phyloP scores from a whole-genome alignment of 2,888 invertebrate genomes.

The Euplagia quadripunctaria region DNA sequence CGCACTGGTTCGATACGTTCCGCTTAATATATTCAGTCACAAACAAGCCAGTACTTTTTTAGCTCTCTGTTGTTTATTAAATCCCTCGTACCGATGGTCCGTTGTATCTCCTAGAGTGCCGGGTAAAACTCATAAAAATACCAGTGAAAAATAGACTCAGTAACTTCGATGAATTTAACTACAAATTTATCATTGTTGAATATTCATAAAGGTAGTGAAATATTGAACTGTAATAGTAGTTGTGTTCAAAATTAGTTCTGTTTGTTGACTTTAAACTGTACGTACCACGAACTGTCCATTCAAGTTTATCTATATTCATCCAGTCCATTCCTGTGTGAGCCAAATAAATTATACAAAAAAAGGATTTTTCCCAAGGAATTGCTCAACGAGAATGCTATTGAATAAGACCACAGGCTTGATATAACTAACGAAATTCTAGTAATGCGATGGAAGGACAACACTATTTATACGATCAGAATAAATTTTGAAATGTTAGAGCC shows the following conservation, averaged over 20 bases:
- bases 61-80: slow-evolving; percentile 1
- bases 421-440: too few species aligned
- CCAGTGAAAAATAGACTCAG: not conserved
- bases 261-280: not conserved
- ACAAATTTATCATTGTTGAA: not conserved
- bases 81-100: not conserved
- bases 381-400: too few species aligned
- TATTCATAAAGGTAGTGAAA: not conserved
- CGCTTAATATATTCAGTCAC: not conserved
- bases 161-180: not conserved
- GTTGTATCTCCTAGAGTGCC: not conserved
- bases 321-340: not conserved
- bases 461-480: too few species aligned
- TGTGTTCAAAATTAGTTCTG: not conserved
- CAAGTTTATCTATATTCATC: too few species aligned
- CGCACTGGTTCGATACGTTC: not conserved
- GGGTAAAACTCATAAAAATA: not conserved
- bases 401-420: too few species aligned
- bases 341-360: not conserved
- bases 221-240: not conserved
- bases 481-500: too few species aligned
- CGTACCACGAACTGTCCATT: too few species aligned
- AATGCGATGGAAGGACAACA: too few species aligned
- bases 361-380: too few species aligned
- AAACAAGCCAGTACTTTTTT: not conserved